These are phyloP conservation scores for Pachycephala philippinensis DNA, from an alignment of 2,113 vertebrate species.

Conservation along the genomic window DNA sequence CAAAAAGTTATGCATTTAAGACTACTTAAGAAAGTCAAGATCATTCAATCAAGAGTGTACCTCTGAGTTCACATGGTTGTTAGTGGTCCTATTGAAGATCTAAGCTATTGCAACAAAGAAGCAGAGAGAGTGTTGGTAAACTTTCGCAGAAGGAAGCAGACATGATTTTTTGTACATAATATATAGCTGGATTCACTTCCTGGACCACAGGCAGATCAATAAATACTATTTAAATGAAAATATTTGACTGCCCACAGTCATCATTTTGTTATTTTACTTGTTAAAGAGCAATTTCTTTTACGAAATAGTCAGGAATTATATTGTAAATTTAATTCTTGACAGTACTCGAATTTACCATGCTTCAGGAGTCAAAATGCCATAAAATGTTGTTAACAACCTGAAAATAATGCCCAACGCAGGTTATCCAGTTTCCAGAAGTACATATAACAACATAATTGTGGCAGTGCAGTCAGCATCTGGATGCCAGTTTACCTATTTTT, in stretches of 20 bases:
- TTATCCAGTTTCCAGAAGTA: background rate
- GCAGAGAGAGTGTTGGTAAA: background rate
- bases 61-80: background rate
- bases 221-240: background rate
- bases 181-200: background rate
- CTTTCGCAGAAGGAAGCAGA: background rate
- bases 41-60: background rate
- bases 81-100: background rate
- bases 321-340: background rate
- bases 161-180: background rate
- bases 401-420: background rate
- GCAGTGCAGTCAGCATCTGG: background rate
- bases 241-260: background rate
- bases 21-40: background rate
- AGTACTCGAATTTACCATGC: background rate
- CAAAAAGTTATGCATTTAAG: background rate
- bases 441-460: background rate
- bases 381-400: background rate
- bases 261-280: background rate
- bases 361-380: background rate
- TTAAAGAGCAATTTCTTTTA: background rate
- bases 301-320: background rate
- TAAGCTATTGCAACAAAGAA: background rate
- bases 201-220: background rate
- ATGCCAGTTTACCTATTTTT: background rate